Evolutionary conservation across 2,888 invertebrate genomes (phyloP), one percentile per base, ranked within the genome.

Genomic region (Malachius bipustulatus): DNA sequence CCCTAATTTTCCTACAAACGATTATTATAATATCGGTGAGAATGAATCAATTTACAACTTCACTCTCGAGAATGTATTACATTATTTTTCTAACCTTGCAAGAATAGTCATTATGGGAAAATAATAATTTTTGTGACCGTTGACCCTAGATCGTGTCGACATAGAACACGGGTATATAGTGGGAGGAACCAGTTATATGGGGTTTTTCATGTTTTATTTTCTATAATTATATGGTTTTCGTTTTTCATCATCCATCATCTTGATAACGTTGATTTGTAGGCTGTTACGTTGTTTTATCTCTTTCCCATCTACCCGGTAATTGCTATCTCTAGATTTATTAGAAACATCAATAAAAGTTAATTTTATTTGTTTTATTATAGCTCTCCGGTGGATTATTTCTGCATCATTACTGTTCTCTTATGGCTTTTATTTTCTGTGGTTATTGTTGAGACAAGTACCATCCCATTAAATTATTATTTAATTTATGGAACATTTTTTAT

Each of bases 171-270:
- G 28, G 26, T 3, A 13, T 8, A 13, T 33, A 55, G 58, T 57
- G 54, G 59, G 59, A 56, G 55, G 54, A 54, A 57, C 59, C 51
- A 51, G 59, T 57, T 54, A 49, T 46, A 30, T 34, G 31, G 26
- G 33, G 31, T 43, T 49, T 46, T 49, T 43, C 42, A 45, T 39
- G 43, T 49, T 51, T 47, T 44, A 47, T 46, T 45, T 49, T 47
- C 45, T 49, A 57, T 60, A 60, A 60, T 60, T 60, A 60, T 57
- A 58, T 47, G 50, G 51, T 56, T 55, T 55, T 55, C 49, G 52
- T 52, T 58, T 56, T 60, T 59, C 58, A 57, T 58, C 60, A 59
- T 59, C 58, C 56, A 60, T 61, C 59, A 61, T 59, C 55, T 55
- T 51, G 57, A 60, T 57, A 55, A 57, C 55, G 53, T 55, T 52